These are phyloP conservation scores for Aphelocoma coerulescens DNA, from an alignment of 2,113 vertebrate species.

Conservation along the genomic window DNA sequence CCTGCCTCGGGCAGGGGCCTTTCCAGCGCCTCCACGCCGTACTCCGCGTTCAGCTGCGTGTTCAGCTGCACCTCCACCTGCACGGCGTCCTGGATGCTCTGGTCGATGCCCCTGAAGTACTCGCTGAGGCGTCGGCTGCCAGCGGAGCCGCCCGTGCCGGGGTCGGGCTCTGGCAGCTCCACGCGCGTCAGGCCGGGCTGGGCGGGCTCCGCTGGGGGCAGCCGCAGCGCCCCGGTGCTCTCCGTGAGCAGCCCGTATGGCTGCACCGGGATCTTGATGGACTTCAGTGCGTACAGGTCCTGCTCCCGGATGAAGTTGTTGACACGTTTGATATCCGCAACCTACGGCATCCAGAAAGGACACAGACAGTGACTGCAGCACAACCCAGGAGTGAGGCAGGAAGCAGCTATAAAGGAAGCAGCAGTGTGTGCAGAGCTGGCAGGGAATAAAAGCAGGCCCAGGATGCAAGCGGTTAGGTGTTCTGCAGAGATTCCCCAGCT, in stretches of 20 bases:
- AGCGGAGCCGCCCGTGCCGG: background rate
- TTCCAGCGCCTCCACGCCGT: background rate
- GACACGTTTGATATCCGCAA: conserved; percentile 89
- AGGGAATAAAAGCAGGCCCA: background rate
- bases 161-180: background rate
- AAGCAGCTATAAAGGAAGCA: background rate
- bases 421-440: rapidly evolving
- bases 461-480: background rate
- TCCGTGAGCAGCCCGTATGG: conserved; percentile 84
- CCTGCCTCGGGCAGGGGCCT: background rate
- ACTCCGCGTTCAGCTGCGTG: background rate
- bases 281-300: conserved; percentile 90
- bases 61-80: conserved; percentile 62
- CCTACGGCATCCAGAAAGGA: conserved; percentile 72
- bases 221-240: conserved; percentile 17
- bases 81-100: conserved; percentile 77
- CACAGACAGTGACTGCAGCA: background rate
- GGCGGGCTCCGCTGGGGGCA: background rate
- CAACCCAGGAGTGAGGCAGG: background rate
- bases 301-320: conserved; percentile 94
- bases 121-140: conserved; percentile 57
- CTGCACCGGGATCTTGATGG: conserved; percentile 90
- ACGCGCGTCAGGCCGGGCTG: background rate
- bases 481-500: background rate
- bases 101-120: conserved; percentile 86